Percentiles rank a stretch among this genome's conserved stretches.
phyloP scores from a whole-genome alignment of 1,140 invertebrate species.

The Parapsyche elsis region DNA sequence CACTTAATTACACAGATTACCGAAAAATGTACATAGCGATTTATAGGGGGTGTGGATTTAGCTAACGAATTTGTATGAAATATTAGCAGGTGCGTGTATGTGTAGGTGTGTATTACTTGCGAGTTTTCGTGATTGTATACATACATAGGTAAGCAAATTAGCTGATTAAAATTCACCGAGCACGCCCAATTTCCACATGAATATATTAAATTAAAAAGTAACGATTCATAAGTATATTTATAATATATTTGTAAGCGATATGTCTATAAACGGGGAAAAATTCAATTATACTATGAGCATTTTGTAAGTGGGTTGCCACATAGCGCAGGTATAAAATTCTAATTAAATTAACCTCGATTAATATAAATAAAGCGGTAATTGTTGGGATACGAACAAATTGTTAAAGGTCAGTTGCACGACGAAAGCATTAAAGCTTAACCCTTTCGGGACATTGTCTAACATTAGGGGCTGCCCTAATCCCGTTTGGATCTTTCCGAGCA shows the following conservation, averaged over 20 bases:
- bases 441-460: background rate
- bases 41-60: background rate
- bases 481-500: background rate
- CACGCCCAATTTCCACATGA: background rate
- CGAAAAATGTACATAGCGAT: conserved; percentile 2
- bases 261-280: no score
- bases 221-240: no score
- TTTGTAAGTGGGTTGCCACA: no score
- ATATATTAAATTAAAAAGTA: no score
- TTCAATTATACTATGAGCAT: no score
- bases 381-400: background rate
- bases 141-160: background rate
- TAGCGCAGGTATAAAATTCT: no score
- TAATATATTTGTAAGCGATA: no score
- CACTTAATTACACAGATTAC: conserved; percentile 12
- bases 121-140: no score
- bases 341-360: no score
- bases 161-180: background rate
- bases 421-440: conserved; percentile 7
- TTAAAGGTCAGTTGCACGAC: background rate
- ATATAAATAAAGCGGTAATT: background rate
- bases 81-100: background rate
- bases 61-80: background rate
- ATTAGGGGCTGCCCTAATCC: conserved; percentile 21
- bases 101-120: background rate